phyloP scores from a whole-genome alignment of 2,113 vertebrate species.

The Carollia perspicillata region DNA sequence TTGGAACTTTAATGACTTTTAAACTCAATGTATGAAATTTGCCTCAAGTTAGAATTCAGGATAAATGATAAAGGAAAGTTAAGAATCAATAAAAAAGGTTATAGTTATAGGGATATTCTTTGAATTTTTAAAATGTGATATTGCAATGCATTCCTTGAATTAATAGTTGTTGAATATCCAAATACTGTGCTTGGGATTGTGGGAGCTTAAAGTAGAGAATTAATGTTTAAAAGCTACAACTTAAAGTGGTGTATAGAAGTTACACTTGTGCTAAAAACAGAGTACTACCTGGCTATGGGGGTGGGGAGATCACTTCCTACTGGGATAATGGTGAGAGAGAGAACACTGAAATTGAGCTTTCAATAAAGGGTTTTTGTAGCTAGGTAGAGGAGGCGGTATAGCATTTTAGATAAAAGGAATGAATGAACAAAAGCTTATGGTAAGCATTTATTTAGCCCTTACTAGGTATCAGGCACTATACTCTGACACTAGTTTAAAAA shows the following conservation, averaged over 20 bases:
- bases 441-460: neutral
- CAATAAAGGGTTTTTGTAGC: neutral
- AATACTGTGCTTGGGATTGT: neutral
- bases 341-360: neutral
- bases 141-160: neutral
- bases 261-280: neutral
- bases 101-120: neutral
- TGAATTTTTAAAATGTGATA: neutral
- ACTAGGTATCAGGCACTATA: neutral
- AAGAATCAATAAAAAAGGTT: neutral
- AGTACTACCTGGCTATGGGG: neutral
- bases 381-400: neutral
- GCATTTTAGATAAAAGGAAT: slow-evolving; percentile 23
- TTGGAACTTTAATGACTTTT: neutral
- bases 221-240: neutral
- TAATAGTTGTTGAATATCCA: neutral
- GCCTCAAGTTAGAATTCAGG: neutral
- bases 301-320: neutral
- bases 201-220: neutral
- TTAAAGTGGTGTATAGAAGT: neutral
- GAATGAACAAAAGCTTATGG: neutral
- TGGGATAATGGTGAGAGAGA: neutral
- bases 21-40: neutral
- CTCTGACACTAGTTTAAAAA: neutral
- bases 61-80: slow-evolving; percentile 7